Conservation (phyloP, 1,140 invertebrate genomes). For the Drosophila mayri region DNA sequence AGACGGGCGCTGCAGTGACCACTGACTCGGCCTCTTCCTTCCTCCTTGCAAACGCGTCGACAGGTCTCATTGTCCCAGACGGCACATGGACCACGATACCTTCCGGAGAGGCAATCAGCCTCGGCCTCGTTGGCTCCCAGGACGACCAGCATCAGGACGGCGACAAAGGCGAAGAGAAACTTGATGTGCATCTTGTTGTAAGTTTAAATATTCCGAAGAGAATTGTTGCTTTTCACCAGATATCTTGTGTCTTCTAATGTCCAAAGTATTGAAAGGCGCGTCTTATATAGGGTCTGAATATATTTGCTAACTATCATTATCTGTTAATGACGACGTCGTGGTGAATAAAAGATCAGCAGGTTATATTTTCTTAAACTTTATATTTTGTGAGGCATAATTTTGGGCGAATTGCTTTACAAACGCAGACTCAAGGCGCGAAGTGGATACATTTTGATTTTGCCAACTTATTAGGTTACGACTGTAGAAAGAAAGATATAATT, state of each 20-base stretch:
- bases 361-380: background rate
- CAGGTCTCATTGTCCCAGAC: conserved; percentile 21
- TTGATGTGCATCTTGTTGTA: conserved; percentile 20
- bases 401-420: background rate
- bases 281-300: conserved; percentile 1
- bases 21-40: background rate
- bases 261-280: background rate
- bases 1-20: conserved; percentile 9
- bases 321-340: background rate
- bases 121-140: conserved; percentile 18
- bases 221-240: background rate
- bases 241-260: background rate
- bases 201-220: background rate
- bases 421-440: too few relatives aligned
- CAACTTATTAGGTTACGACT: background rate
- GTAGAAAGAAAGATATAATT: background rate
- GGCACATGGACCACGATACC: conserved; percentile 7
- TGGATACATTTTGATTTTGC: background rate
- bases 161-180: conserved; percentile 9
- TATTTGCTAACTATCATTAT: background rate
- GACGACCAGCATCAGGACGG: conserved; percentile 16
- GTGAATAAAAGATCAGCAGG: background rate
- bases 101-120: conserved; percentile 17
- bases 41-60: conserved; percentile 11
- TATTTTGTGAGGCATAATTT: background rate